Percentiles rank a stretch among this genome's conserved stretches.
phyloP scores from a whole-genome alignment of 2,797 vertebrate genomes.

The Pachyuromys duprasi region DNA sequence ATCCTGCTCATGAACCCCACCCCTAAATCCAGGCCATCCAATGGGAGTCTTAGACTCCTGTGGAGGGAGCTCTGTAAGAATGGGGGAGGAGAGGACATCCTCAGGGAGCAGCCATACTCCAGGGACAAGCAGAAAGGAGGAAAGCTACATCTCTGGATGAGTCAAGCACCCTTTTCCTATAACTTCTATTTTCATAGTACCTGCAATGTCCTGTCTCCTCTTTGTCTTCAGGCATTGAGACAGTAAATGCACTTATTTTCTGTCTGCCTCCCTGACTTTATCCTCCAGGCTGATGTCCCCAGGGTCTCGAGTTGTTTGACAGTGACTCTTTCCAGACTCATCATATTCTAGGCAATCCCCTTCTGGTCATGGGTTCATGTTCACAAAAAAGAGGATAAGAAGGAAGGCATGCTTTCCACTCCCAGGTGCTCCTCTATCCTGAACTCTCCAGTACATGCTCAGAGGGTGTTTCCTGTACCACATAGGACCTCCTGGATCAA shows the following conservation, averaged over 20 bases:
- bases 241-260: background rate
- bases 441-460: too few relatives aligned
- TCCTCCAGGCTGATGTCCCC: background rate
- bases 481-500: background rate
- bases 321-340: background rate
- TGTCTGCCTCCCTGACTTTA: background rate
- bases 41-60: background rate
- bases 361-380: background rate
- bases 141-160: background rate
- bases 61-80: background rate
- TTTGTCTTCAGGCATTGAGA: background rate
- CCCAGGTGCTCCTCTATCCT: background rate
- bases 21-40: background rate
- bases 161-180: background rate
- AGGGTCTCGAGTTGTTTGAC: background rate
- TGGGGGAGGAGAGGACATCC: background rate
- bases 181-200: background rate
- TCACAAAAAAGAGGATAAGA: too few relatives aligned
- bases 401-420: background rate
- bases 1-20: too few relatives aligned
- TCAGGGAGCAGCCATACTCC: background rate
- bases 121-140: background rate
- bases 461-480: background rate
- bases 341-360: background rate
- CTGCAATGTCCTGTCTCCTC: background rate